A percentile compares a stretch with the other conserved stretches of the same genome.
Conservation (phyloP, 2,888 invertebrate species). For the Megaustenia siamemsis region DNA sequence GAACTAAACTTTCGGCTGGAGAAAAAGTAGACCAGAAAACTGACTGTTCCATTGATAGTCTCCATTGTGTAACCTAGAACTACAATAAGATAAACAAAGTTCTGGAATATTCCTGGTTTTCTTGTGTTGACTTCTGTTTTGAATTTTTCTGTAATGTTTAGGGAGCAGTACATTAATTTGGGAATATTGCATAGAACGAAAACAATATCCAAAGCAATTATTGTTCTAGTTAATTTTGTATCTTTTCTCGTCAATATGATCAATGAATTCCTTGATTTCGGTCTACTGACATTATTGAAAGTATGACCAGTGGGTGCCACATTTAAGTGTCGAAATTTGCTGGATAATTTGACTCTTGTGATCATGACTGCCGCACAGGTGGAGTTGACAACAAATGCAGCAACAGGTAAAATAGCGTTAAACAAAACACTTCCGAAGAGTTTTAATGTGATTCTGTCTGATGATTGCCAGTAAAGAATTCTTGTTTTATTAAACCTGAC, state of each 20-base stretch:
- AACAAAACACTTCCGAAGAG: background rate
- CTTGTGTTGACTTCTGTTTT: background rate
- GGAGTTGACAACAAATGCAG: background rate
- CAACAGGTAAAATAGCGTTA: background rate
- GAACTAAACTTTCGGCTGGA: background rate
- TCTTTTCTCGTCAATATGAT: background rate
- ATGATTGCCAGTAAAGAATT: background rate
- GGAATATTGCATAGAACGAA: slow-evolving; percentile 23
- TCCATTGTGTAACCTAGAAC: background rate
- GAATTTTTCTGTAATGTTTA: background rate
- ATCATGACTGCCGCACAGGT: background rate
- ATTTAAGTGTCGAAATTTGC: background rate
- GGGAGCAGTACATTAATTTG: background rate
- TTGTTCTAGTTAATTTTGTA: background rate
- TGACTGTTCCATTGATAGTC: background rate
- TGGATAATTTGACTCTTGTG: background rate
- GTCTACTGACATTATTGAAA: too few relatives aligned
- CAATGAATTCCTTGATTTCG: background rate
- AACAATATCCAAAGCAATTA: background rate
- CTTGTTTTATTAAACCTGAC: background rate
- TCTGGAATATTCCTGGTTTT: background rate
- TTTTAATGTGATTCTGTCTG: background rate
- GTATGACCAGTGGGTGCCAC: background rate
- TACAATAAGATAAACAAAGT: background rate
- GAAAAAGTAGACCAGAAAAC: background rate